These are phyloP conservation scores for Catharus ustulatus DNA, from an alignment of 2,797 vertebrate genomes.

Conservation along the genomic window DNA sequence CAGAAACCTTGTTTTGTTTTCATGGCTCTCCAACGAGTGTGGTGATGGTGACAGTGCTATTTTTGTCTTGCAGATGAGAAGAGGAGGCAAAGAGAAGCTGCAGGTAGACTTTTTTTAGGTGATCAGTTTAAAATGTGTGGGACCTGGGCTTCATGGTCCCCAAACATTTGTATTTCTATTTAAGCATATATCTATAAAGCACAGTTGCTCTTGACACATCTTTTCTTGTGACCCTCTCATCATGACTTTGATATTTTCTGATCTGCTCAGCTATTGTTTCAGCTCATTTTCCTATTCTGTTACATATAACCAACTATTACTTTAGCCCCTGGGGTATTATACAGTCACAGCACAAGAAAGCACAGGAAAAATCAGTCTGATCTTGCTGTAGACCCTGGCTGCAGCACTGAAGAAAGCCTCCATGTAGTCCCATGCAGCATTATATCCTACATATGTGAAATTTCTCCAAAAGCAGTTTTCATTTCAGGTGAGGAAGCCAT, in stretches of 20 bases:
- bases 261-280: not conserved
- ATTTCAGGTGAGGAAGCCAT: not conserved
- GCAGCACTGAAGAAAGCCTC: not conserved
- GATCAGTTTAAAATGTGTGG: not conserved
- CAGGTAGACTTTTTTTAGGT: not conserved
- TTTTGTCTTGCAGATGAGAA: not conserved
- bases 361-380: not conserved
- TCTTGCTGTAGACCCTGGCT: not conserved
- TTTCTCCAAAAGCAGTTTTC: not conserved
- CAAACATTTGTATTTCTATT: not conserved
- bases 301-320: not conserved
- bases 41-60: not conserved
- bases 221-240: not conserved
- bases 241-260: not conserved
- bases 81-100: not conserved
- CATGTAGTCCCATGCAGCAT: accelerated
- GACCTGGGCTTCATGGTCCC: not conserved
- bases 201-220: not conserved
- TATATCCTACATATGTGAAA: not conserved
- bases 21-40: not conserved
- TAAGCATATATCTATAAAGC: not conserved
- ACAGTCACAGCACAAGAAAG: not conserved
- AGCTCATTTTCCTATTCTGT: not conserved
- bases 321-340: not conserved
- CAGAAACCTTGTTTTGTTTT: not conserved